phyloP scores from a whole-genome alignment of 92 coral and sea anemone species.

The Phenganax subtilis region DNA sequence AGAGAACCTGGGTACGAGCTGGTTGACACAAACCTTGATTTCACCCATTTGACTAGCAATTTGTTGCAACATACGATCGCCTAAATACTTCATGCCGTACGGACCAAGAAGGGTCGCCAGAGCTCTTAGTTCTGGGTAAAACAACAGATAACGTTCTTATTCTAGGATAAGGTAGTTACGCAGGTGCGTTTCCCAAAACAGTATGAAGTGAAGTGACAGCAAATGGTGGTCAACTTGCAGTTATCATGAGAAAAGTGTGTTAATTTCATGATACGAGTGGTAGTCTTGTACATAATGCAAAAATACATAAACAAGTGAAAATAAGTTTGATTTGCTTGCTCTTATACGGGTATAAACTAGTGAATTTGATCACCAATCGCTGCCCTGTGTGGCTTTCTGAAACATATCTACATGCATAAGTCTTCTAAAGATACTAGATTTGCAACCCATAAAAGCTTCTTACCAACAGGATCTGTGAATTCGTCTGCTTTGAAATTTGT shows the following conservation, averaged over 20 bases:
- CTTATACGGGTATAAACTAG: too few relatives aligned
- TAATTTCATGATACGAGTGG: too few relatives aligned
- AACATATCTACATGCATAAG: background rate
- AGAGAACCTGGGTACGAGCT: too few relatives aligned
- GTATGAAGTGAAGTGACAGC: too few relatives aligned
- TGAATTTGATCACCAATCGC: too few relatives aligned
- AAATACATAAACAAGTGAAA: too few relatives aligned
- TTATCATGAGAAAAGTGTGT: too few relatives aligned
- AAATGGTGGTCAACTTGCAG: too few relatives aligned
- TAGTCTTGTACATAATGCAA: too few relatives aligned
- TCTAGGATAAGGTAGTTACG: background rate
- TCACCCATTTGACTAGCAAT: constrained; percentile 90
- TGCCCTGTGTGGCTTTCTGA: too few relatives aligned
- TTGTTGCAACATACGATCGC: constrained; percentile 88
- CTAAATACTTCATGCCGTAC: constrained; percentile 86
- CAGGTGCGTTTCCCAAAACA: background rate
- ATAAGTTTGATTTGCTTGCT: too few relatives aligned
- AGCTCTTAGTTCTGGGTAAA: constrained; percentile 69
- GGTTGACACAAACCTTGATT: constrained; percentile 63
- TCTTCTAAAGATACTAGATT: background rate
- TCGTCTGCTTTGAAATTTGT: constrained; percentile 81
- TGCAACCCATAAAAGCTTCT: background rate
- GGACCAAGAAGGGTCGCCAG: constrained; percentile 92
- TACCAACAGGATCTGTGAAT: constrained; percentile 85
- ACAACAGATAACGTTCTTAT: background rate